A percentile compares a stretch with the other conserved stretches of the same genome.
Evolutionary conservation across 2,113 vertebrate genomes (phyloP).

Genomic region (Harpagus bidentatus): DNA sequence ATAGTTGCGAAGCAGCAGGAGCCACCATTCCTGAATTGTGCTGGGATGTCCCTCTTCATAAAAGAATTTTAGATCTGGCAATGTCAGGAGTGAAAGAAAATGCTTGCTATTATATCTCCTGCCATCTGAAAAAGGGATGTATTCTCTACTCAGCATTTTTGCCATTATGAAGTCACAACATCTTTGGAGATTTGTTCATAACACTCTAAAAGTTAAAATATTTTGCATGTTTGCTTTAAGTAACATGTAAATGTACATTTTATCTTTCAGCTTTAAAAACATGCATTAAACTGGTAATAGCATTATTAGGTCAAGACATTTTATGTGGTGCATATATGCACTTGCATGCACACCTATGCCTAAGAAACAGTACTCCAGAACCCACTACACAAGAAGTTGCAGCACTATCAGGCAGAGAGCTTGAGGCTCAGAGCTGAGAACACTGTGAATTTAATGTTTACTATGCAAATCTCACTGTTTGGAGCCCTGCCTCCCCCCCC

Average conservation of each 20-base stretch:
- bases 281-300: background rate
- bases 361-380: background rate
- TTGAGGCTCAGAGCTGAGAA: background rate
- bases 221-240: background rate
- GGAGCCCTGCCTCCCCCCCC: background rate
- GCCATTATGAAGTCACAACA: background rate
- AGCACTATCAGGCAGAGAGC: background rate
- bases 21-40: background rate
- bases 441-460: background rate
- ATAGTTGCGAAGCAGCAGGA: background rate
- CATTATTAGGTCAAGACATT: background rate
- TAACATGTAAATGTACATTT: background rate
- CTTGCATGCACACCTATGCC: background rate
- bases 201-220: background rate
- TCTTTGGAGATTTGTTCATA: background rate
- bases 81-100: background rate
- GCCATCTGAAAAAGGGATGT: background rate
- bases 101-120: background rate
- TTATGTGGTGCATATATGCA: background rate
- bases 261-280: background rate
- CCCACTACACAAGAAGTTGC: background rate
- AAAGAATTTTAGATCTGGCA: background rate
- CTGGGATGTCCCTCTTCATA: background rate
- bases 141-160: background rate
- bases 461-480: background rate